These are phyloP conservation scores for Apantesis nais DNA, from an alignment of 2,888 invertebrate species.

Conservation along the genomic window DNA sequence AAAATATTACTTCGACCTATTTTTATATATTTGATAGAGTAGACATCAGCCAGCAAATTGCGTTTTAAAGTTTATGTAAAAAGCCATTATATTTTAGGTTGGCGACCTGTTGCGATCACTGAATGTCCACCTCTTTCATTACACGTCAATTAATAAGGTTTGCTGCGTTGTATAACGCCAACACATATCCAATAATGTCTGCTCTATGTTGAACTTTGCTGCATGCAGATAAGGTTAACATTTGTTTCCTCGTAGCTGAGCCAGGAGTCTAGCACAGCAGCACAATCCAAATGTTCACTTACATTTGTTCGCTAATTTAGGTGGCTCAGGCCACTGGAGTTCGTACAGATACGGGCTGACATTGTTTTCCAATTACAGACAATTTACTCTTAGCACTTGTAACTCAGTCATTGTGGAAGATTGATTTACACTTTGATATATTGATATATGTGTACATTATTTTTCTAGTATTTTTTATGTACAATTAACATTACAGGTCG, in stretches of 20 bases:
- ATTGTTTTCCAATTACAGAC: constrained; percentile 52
- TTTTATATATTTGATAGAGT: no score
- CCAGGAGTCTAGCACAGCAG: constrained; percentile 18
- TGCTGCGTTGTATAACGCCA: constrained; percentile 42
- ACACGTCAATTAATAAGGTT: constrained; percentile 59
- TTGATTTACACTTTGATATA: neutral
- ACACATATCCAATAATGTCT: constrained; percentile 22
- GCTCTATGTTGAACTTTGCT: constrained; percentile 34
- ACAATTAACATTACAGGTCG: neutral
- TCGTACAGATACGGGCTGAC: constrained; percentile 46
- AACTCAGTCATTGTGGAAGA: neutral
- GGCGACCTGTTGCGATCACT: constrained; percentile 41
- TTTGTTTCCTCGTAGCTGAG: constrained; percentile 19
- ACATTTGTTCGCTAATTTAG: neutral
- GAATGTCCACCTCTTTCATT: constrained; percentile 55
- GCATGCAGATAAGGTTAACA: constrained; percentile 21
- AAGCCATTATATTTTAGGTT: constrained; percentile 20
- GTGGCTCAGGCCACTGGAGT: constrained; percentile 46
- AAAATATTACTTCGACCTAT: neutral
- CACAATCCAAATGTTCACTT: constrained; percentile 44
- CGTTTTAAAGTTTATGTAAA: neutral
- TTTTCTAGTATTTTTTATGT: no score
- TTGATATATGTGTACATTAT: no score
- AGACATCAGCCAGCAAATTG: neutral
- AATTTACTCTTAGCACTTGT: constrained; percentile 9